phyloP scores from a whole-genome alignment of 1,140 invertebrate genomes.

The Drosophila subpulchrella region DNA sequence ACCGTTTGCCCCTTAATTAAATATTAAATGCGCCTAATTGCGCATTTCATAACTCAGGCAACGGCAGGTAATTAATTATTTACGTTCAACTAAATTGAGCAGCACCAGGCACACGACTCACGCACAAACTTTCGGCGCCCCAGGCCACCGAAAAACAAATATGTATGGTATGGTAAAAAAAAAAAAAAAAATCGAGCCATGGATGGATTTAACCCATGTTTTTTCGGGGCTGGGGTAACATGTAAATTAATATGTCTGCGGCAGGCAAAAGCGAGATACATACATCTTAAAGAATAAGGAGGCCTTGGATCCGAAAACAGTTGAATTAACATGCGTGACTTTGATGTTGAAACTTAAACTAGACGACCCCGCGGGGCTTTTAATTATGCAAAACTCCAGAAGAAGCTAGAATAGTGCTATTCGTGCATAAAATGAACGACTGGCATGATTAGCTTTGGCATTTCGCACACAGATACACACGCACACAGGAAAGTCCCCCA shows the following conservation, averaged over 20 bases:
- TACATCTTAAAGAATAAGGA: conserved; percentile 28
- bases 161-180: conserved; percentile 5
- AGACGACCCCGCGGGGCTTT: conserved; percentile 13
- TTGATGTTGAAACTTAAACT: conserved; percentile 41
- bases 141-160: conserved; percentile 46
- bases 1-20: conserved; percentile 74
- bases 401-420: not conserved
- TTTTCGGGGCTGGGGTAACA: not conserved
- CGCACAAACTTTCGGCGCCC: conserved; percentile 46
- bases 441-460: conserved; percentile 55
- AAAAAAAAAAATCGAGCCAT: conserved; percentile 25
- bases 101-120: conserved; percentile 59
- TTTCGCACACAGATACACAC: conserved; percentile 1
- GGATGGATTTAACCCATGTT: conserved; percentile 2
- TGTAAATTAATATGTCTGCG: conserved; percentile 52
- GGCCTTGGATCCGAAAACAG: conserved; percentile 3
- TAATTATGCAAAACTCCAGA: conserved; percentile 55
- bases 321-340: conserved; percentile 32
- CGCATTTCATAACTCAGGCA: conserved; percentile 82
- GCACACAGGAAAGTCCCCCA: not conserved
- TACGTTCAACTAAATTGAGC: conserved; percentile 80
- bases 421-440: conserved; percentile 41
- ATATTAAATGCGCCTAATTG: conserved; percentile 81
- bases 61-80: conserved; percentile 80
- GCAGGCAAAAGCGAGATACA: conserved; percentile 30